Evolutionary conservation across 2,888 invertebrate species (phyloP).

Genomic region (Drosophila algonquin): DNA sequence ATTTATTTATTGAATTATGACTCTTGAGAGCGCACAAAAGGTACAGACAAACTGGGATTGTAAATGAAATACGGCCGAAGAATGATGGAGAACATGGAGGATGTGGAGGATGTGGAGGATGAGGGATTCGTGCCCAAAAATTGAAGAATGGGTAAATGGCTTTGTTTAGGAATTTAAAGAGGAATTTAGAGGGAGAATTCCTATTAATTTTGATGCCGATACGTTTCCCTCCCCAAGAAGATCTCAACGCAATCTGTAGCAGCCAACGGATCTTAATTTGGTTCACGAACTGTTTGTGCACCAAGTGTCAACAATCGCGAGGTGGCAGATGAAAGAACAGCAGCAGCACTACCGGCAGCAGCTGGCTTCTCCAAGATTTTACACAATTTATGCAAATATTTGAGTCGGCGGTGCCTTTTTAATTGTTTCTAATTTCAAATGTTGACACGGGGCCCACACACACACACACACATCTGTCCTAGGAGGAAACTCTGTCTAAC

Average conservation of each 20-base stretch:
- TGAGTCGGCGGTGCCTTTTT: constrained; percentile 63
- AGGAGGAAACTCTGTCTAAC: constrained; percentile 25
- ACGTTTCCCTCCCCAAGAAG: neutral
- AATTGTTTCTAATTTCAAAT: constrained; percentile 72
- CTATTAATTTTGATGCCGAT: too few relatives aligned
- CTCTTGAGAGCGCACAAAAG: constrained; percentile 30
- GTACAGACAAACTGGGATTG: neutral
- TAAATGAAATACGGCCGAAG: neutral
- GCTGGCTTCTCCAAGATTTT: constrained; percentile 49
- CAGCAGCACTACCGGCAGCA: neutral
- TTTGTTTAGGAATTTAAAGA: constrained; percentile 1
- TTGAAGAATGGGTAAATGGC: neutral
- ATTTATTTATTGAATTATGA: constrained; percentile 82
- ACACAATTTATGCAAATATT: constrained; percentile 61
- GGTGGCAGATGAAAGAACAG: constrained; percentile 28
- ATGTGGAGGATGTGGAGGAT: neutral
- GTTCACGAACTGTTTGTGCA: constrained; percentile 23
- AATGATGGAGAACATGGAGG: neutral
- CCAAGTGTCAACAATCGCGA: constrained; percentile 22
- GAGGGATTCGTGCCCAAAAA: too few relatives aligned
- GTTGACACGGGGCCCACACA: constrained; percentile 54
- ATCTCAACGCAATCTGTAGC: neutral
- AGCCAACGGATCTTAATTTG: constrained; percentile 16
- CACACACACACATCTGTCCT: constrained; percentile 15
- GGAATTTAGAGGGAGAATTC: neutral